These are phyloP conservation scores for Drosophila quasianomalipes DNA, from an alignment of 2,888 invertebrate species.

Conservation along the genomic window DNA sequence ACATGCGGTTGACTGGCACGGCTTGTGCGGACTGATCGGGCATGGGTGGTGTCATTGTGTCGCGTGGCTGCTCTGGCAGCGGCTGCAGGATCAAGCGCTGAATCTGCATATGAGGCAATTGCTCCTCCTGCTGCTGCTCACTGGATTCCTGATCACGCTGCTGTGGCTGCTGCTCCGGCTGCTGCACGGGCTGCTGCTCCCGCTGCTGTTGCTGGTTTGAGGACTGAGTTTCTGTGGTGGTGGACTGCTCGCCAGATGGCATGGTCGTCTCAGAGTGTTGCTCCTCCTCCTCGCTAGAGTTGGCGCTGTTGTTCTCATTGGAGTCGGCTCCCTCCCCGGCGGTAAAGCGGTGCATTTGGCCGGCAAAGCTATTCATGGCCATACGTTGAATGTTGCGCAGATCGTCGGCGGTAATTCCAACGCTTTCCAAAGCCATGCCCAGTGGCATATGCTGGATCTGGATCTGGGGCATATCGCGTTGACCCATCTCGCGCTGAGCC, in stretches of 20 bases:
- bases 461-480: slow-evolving; percentile 68
- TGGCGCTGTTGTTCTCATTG: slow-evolving; percentile 71
- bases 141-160: slow-evolving; percentile 60
- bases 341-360: slow-evolving; percentile 83
- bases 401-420: slow-evolving; percentile 85
- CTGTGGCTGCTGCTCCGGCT: slow-evolving; percentile 65
- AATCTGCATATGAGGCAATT: slow-evolving; percentile 79
- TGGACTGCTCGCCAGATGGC: slow-evolving; percentile 58
- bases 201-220: slow-evolving; percentile 33
- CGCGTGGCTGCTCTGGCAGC: slow-evolving; percentile 84
- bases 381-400: slow-evolving; percentile 85
- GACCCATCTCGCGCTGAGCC: slow-evolving; percentile 43
- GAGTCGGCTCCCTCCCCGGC: slow-evolving; percentile 81
- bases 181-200: slow-evolving; percentile 36
- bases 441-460: slow-evolving; percentile 85
- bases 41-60: slow-evolving; percentile 84
- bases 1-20: slow-evolving; percentile 84
- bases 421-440: slow-evolving; percentile 84
- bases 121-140: slow-evolving; percentile 82
- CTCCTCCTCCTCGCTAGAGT: slow-evolving; percentile 79
- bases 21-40: slow-evolving; percentile 82
- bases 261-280: slow-evolving; percentile 48
- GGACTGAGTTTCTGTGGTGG: slow-evolving; percentile 52
- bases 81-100: slow-evolving; percentile 83
- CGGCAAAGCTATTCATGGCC: slow-evolving; percentile 85